Conservation (phyloP, 2,888 invertebrate genomes). For the Erannis defoliaria region DNA sequence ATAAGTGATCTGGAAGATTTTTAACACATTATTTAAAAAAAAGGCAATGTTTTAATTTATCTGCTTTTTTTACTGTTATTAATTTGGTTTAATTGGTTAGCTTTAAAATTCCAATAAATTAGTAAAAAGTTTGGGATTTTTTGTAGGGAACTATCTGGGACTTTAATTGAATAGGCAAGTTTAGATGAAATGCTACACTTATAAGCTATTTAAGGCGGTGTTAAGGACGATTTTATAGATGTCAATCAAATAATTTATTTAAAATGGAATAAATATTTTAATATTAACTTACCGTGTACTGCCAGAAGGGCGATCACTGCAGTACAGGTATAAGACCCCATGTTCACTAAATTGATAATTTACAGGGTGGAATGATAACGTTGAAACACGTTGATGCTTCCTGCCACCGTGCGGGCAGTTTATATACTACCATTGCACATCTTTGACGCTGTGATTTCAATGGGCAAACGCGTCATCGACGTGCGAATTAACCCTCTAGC, state of each 20-base stretch:
- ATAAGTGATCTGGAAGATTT: background rate
- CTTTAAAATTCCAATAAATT: no score
- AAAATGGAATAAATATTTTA: background rate
- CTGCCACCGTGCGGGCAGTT: slow-evolving; percentile 69
- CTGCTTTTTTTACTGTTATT: no score
- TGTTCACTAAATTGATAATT: slow-evolving; percentile 57
- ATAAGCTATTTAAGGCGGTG: no score
- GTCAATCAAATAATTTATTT: no score
- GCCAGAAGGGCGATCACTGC: slow-evolving; percentile 68
- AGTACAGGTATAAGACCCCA: slow-evolving; percentile 59
- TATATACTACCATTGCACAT: slow-evolving; percentile 80
- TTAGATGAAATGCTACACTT: no score
- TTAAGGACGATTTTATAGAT: background rate
- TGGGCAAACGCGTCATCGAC: slow-evolving; percentile 73
- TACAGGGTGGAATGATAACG: slow-evolving; percentile 48
- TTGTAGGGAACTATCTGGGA: no score
- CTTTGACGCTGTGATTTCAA: slow-evolving; percentile 76
- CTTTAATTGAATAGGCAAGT: no score
- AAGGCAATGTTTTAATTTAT: no score
- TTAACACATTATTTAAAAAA: background rate
- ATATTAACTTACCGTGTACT: slow-evolving; percentile 69
- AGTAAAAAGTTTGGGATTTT: no score
- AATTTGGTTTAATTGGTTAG: no score
- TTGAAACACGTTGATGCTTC: slow-evolving; percentile 65
- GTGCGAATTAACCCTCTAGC: slow-evolving; percentile 74